phyloP scores from a whole-genome alignment of 2,113 vertebrate species.

The Chloropsis hardwickii region DNA sequence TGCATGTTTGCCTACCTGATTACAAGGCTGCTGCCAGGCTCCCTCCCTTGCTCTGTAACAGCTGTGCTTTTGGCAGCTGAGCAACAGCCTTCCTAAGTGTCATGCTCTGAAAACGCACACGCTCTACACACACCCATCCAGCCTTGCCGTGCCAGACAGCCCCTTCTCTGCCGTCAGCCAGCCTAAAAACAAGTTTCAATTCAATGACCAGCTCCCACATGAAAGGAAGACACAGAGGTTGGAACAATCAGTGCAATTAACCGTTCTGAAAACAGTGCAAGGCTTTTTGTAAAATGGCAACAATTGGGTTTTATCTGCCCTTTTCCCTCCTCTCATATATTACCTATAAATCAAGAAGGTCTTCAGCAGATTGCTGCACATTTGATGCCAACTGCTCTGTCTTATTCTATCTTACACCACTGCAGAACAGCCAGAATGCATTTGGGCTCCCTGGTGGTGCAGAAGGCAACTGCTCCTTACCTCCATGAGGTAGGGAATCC shows the following conservation, averaged over 20 bases:
- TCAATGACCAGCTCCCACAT: conserved; percentile 1
- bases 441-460: background rate
- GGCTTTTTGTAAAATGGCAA: background rate
- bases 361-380: background rate
- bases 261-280: background rate
- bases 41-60: background rate
- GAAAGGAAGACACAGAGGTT: background rate
- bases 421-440: background rate
- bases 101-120: conserved; percentile 29
- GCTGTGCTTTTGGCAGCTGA: conserved; percentile 39
- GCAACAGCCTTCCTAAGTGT: conserved; percentile 22
- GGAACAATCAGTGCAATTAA: conserved; percentile 5
- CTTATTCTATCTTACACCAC: background rate
- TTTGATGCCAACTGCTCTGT: background rate
- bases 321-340: background rate
- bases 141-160: conserved; percentile 56
- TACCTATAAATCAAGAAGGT: background rate
- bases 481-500: background rate
- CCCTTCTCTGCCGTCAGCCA: background rate
- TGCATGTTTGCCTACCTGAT: conserved; percentile 52
- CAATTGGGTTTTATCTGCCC: background rate
- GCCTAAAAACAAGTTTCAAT: conserved; percentile 6
- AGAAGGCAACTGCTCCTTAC: background rate
- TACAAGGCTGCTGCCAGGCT: background rate
- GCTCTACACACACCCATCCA: background rate